Evolutionary conservation across 2,797 vertebrate genomes (phyloP), one percentile per base, ranked within the genome.

Genomic region (Decapterus maruadsi): DNA sequence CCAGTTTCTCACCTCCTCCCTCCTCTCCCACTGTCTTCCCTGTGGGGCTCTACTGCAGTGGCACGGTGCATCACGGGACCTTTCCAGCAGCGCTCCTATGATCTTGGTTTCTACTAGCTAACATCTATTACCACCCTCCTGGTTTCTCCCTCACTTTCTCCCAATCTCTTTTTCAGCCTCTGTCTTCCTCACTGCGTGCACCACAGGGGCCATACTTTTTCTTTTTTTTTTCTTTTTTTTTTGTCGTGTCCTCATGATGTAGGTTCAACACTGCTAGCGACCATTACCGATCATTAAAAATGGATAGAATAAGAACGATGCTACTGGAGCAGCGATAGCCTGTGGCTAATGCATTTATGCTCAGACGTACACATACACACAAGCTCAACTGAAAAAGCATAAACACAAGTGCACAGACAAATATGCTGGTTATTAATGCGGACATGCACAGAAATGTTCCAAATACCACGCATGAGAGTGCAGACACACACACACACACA

Each of bases 251-350:
- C 76, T 83, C 50, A 80, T 42, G 13, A 79, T 80, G 72, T 69
- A 85, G 81, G 84, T 78, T 89, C 85, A 87, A 89, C 84, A 88
- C 90, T 85, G 84, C 82, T 80, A 84, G 90, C 89, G 57, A 90
- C 87, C 87, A 93, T 91, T 92, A 92, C 91, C 65, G 26, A 87
- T 88, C 86, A 93, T 94, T 93, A 93, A 94, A 93, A 91, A 93
- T 93, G 68, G 77, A 93, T 92, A 80, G 72, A 87, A 86, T 83
- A 87, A 85, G 87, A 93, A 90, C 69, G 77, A 85, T 87, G 83
- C 81, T 78, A 77, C 81, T 85, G 84, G 83, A 89, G 80, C 61
- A 88, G 78, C 7, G 55, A 89, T 89, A 84, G 87, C 91, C 91
- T 80, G 81, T 90, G 87, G 92, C 89, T 76, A 82, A 74, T 78